Conservation (phyloP, 2,888 invertebrate species). For the Tinea trinotella region DNA sequence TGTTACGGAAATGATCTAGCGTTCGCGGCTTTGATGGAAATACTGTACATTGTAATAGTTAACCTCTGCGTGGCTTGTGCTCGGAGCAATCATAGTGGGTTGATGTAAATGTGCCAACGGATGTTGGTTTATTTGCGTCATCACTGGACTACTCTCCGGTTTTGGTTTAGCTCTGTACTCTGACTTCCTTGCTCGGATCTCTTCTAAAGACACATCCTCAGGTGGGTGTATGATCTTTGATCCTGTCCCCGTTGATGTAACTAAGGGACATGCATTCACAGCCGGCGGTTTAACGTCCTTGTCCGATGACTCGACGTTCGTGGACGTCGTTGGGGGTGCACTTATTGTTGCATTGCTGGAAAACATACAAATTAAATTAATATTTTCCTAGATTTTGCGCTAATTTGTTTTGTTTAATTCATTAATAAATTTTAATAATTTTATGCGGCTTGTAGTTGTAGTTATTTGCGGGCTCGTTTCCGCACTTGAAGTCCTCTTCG, state of each 20-base stretch:
- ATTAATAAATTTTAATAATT: too few species aligned
- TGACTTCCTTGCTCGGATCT: constrained; percentile 79
- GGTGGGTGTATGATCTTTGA: constrained; percentile 95
- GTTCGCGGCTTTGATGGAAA: neutral
- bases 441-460: too few species aligned
- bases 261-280: constrained; percentile 64
- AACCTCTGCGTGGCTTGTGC: constrained; percentile 62
- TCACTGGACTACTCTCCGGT: constrained; percentile 36
- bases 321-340: constrained; percentile 76
- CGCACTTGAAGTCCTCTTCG: too few species aligned
- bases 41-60: constrained; percentile 20
- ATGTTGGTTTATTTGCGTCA: constrained; percentile 20
- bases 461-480: too few species aligned
- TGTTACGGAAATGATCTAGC: neutral
- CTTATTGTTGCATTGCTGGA: constrained; percentile 81
- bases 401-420: too few species aligned
- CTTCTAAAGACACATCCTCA: constrained; percentile 92
- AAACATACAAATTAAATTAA: too few species aligned
- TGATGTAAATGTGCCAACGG: constrained; percentile 38
- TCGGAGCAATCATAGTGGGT: constrained; percentile 33
- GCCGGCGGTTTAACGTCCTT: constrained; percentile 55
- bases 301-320: constrained; percentile 45
- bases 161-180: constrained; percentile 74
- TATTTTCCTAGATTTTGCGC: too few species aligned
- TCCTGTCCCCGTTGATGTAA: constrained; percentile 85